These are phyloP conservation scores for Drosophila malerkotliana DNA, from an alignment of 1,140 invertebrate genomes.

Conservation along the genomic window DNA sequence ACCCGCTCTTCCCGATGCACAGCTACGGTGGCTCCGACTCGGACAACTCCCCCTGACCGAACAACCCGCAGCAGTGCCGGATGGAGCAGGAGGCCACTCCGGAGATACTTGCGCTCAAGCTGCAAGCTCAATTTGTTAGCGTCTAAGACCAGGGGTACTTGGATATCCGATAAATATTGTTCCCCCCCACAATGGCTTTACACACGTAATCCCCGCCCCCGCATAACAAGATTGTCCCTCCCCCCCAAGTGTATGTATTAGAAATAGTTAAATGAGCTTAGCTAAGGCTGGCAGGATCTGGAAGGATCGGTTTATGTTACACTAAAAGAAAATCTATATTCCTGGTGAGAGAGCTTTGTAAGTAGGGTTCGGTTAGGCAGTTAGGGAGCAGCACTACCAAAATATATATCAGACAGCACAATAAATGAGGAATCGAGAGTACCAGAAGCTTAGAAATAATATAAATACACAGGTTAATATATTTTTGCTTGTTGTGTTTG, in stretches of 20 bases:
- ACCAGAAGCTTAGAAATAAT: conserved; percentile 44
- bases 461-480: conserved; percentile 44
- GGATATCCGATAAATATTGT: conserved; percentile 25
- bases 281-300: conserved; percentile 16
- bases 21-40: conserved; percentile 88
- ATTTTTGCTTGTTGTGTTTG: conserved; percentile 76
- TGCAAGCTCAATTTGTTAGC: conserved; percentile 80
- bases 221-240: conserved; percentile 7
- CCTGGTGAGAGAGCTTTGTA: conserved; percentile 69
- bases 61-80: conserved; percentile 58
- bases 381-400: conserved; percentile 21
- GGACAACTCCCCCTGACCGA: conserved; percentile 89
- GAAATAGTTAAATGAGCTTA: conserved; percentile 65
- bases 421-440: conserved; percentile 63
- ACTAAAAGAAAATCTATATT: conserved; percentile 20
- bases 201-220: not conserved
- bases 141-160: conserved; percentile 34
- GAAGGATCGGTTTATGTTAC: conserved; percentile 32
- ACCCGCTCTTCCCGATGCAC: conserved; percentile 93
- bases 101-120: conserved; percentile 23
- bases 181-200: conserved; percentile 10
- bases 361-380: conserved; percentile 48
- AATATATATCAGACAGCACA: conserved; percentile 62
- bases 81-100: conserved; percentile 8
- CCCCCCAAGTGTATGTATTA: conserved; percentile 32